Evolutionary conservation across 2,888 invertebrate genomes (phyloP).

Genomic region (Macropis europaea): DNA sequence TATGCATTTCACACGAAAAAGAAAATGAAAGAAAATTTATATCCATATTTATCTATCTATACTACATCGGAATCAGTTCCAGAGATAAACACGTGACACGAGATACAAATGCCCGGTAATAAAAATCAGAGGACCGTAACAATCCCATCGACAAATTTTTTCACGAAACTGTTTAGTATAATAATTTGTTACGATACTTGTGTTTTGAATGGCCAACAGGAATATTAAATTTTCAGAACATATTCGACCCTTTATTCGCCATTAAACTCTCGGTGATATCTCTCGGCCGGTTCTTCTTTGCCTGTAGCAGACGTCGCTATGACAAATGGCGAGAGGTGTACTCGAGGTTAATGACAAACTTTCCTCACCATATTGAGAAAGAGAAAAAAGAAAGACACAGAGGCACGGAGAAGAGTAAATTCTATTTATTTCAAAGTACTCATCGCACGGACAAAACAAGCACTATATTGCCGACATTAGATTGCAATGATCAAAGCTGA

Average conservation of each 20-base stretch:
- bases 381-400: not conserved
- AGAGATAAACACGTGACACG: too few species aligned
- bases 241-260: slow-evolving; percentile 26
- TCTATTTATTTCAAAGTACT: slow-evolving; percentile 10
- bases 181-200: not conserved
- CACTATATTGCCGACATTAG: not conserved
- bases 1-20: too few species aligned
- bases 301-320: slow-evolving; percentile 49
- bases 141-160: too few species aligned
- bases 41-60: too few species aligned
- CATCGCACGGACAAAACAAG: not conserved
- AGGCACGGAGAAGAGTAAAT: slow-evolving; percentile 14
- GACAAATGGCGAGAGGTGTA: slow-evolving; percentile 50
- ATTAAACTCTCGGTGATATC: slow-evolving; percentile 41
- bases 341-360: slow-evolving; percentile 60
- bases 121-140: too few species aligned
- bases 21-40: too few species aligned
- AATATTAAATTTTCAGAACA: slow-evolving; percentile 11
- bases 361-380: slow-evolving; percentile 28
- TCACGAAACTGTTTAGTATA: too few species aligned
- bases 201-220: not conserved
- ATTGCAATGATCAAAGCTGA: not conserved
- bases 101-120: too few species aligned
- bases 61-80: too few species aligned
- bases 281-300: slow-evolving; percentile 14